A percentile compares a stretch with the other conserved stretches of the same genome.
These are phyloP conservation scores for Pollimyrus isidori DNA, from an alignment of 2,113 vertebrate genomes.

Conservation along the genomic window DNA sequence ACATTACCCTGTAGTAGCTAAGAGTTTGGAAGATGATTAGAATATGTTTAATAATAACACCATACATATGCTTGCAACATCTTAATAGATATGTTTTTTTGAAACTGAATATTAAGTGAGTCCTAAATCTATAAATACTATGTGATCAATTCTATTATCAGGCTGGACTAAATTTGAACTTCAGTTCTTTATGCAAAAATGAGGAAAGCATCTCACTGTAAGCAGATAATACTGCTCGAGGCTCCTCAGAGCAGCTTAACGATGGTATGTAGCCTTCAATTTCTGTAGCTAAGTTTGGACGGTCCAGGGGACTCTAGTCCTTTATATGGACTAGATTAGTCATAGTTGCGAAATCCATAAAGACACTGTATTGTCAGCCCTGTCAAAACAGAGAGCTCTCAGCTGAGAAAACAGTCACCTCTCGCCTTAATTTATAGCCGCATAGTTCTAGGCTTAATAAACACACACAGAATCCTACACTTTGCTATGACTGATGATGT, in stretches of 20 bases:
- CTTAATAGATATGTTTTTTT: neutral
- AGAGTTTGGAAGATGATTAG: neutral
- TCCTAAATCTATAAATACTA: neutral
- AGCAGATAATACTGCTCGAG: neutral
- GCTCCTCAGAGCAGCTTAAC: neutral
- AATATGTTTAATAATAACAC: neutral
- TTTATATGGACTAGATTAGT: neutral
- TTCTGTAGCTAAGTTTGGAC: neutral
- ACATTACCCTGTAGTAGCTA: neutral
- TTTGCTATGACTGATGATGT: neutral
- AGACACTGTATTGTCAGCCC: neutral
- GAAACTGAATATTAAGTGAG: neutral
- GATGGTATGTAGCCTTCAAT: neutral
- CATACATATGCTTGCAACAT: neutral
- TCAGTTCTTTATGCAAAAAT: neutral
- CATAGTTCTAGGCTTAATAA: neutral
- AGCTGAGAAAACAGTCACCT: neutral
- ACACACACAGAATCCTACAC: neutral
- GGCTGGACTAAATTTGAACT: neutral
- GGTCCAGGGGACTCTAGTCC: neutral
- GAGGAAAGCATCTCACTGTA: neutral
- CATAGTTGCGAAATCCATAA: neutral
- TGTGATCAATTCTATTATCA: neutral
- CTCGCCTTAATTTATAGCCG: neutral
- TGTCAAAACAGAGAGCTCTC: neutral